Conservation (phyloP, 2,113 vertebrate species). For the Grallaria varia region DNA sequence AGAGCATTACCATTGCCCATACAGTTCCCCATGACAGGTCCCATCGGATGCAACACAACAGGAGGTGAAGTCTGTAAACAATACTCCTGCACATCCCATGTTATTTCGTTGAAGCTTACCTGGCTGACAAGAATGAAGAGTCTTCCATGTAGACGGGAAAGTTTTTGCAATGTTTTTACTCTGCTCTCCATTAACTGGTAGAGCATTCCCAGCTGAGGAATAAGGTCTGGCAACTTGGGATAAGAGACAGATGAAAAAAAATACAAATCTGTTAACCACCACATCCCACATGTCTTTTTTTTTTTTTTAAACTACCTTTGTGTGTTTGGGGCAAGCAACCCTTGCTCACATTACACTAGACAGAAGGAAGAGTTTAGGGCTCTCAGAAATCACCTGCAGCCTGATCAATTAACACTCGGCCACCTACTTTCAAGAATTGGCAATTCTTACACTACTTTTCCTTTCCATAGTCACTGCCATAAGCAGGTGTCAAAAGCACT, state of each 20-base stretch:
- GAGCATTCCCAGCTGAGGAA: slow-evolving; percentile 86
- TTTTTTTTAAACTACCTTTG: neutral
- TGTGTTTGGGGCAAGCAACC: neutral
- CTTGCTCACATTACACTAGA: neutral
- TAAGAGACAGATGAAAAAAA: neutral
- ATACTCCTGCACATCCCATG: neutral
- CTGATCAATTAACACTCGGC: neutral
- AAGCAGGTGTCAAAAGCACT: neutral
- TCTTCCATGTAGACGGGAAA: slow-evolving; percentile 91
- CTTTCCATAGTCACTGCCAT: neutral
- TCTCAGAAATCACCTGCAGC: neutral
- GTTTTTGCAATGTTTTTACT: slow-evolving; percentile 91
- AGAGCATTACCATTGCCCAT: rapidly evolving
- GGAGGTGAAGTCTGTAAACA: neutral
- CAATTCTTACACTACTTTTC: neutral
- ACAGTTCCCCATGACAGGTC: neutral
- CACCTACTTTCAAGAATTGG: neutral
- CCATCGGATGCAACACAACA: neutral
- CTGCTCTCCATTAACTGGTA: slow-evolving; percentile 96
- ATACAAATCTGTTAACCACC: neutral
- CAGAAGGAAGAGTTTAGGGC: neutral
- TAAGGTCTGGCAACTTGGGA: slow-evolving; percentile 88
- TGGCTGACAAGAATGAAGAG: slow-evolving; percentile 91
- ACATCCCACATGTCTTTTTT: neutral
- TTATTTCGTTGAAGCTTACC: slow-evolving; percentile 66